phyloP scores from a whole-genome alignment of 1,140 invertebrate genomes.

The Thaumatotibia leucotreta region DNA sequence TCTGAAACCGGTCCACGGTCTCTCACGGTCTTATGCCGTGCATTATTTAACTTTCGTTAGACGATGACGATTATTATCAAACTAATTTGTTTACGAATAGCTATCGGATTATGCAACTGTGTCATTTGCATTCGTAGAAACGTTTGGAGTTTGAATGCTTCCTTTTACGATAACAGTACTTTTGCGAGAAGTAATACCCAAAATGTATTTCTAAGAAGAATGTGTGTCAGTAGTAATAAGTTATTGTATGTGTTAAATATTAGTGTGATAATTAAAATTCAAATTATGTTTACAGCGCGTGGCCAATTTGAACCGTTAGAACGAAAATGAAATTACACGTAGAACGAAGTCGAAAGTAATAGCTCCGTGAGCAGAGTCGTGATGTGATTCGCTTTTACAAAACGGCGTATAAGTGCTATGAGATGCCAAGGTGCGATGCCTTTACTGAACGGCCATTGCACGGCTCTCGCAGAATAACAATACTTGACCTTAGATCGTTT shows the following conservation, averaged over 20 bases:
- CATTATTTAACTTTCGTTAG: slow-evolving; percentile 58
- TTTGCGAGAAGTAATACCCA: neutral
- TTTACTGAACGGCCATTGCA: neutral
- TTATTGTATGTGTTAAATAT: too few relatives aligned
- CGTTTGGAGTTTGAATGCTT: neutral
- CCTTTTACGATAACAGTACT: neutral
- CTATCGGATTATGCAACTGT: slow-evolving; percentile 25
- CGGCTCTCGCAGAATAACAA: slow-evolving; percentile 43
- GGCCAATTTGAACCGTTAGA: slow-evolving; percentile 21
- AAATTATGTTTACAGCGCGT: neutral
- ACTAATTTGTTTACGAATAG: slow-evolving; percentile 30
- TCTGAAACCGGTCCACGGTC: slow-evolving; percentile 36
- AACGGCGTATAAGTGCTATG: neutral
- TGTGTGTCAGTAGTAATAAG: too few relatives aligned
- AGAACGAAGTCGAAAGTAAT: slow-evolving; percentile 58
- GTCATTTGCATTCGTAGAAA: neutral
- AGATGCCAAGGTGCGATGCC: neutral
- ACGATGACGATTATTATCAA: slow-evolving; percentile 48
- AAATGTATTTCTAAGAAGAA: too few relatives aligned
- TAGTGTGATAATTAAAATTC: too few relatives aligned
- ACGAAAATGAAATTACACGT: slow-evolving; percentile 53
- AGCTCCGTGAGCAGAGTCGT: slow-evolving; percentile 47
- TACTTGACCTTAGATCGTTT: slow-evolving; percentile 40
- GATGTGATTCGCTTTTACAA: slow-evolving; percentile 16
- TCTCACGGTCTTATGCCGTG: slow-evolving; percentile 44